Evolutionary conservation across 2,797 vertebrate species (phyloP).

Genomic region (Basileuterus tristriatus): DNA sequence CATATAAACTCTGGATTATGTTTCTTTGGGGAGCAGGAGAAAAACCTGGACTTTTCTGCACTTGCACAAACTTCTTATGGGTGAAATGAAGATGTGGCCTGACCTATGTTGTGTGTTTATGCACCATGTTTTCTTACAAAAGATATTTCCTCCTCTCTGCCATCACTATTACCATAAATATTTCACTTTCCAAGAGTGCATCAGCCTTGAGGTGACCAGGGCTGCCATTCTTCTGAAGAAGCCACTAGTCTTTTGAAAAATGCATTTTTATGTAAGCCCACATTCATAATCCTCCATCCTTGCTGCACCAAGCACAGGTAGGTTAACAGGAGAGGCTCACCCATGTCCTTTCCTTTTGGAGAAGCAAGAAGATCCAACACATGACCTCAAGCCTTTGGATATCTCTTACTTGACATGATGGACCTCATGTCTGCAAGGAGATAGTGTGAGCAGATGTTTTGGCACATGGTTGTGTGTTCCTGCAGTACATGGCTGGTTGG

Average conservation of each 20-base stretch:
- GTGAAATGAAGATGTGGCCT: conserved; percentile 1
- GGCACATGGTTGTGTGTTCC: rapidly evolving
- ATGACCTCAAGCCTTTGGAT: not conserved
- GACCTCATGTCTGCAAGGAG: not conserved
- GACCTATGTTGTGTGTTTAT: not conserved
- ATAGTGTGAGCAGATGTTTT: not conserved
- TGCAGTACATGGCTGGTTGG: not conserved
- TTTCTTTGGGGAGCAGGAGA: conserved; percentile 70
- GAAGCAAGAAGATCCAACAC: not conserved
- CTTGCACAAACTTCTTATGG: not conserved
- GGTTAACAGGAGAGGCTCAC: not conserved
- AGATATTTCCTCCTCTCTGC: not conserved
- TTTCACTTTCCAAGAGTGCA: conserved; percentile 25
- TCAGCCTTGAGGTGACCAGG: not conserved
- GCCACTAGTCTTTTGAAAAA: not conserved
- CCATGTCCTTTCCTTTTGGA: not conserved
- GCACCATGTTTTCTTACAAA: not conserved
- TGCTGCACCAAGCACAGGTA: not conserved
- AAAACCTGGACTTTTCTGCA: conserved; percentile 55
- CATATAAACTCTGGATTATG: conserved; percentile 77
- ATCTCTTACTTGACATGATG: not conserved
- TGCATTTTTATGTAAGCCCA: not conserved
- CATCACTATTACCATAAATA: not conserved
- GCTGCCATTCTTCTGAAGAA: not conserved
- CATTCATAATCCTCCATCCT: not conserved